Percentiles rank a stretch among this genome's conserved stretches.
Evolutionary conservation across 2,797 vertebrate genomes (phyloP).

Genomic region (Pangasius larnaudii): DNA sequence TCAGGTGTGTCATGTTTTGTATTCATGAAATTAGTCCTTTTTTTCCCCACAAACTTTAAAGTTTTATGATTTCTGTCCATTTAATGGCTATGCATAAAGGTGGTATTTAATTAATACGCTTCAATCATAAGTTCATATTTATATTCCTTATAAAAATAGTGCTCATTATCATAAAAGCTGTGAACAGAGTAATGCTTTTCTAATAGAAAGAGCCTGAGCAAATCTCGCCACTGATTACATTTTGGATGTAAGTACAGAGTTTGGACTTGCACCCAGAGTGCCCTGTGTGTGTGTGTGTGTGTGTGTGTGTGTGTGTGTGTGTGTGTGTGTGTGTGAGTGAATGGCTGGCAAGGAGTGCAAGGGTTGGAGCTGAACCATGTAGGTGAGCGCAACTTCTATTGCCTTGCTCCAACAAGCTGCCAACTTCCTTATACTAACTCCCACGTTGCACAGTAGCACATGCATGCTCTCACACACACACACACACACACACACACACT

Average conservation of each 20-base stretch:
- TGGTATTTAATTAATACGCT: background rate
- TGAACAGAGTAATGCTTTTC: slow-evolving; percentile 22
- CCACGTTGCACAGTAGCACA: slow-evolving; percentile 8
- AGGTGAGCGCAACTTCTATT: slow-evolving; percentile 20
- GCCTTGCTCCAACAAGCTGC: slow-evolving; percentile 15
- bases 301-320: slow-evolving; percentile 42
- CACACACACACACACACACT: slow-evolving; percentile 3
- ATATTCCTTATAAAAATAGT: background rate
- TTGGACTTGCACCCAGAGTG: slow-evolving; percentile 53
- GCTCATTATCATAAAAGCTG: slow-evolving; percentile 25
- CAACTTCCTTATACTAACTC: slow-evolving; percentile 2
- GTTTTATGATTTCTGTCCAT: background rate
- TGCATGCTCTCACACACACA: slow-evolving; percentile 7
- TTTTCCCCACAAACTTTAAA: background rate
- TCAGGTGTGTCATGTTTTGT: background rate
- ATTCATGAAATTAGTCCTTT: background rate
- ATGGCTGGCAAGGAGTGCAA: slow-evolving; percentile 21
- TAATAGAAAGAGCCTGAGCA: background rate
- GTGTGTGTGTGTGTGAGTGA: slow-evolving; percentile 29
- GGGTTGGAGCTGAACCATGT: slow-evolving; percentile 14
- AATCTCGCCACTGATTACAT: background rate
- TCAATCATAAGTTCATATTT: background rate
- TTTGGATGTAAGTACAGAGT: slow-evolving; percentile 24
- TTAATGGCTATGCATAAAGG: background rate
- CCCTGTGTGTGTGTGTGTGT: slow-evolving; percentile 19